These are phyloP conservation scores for Leptocoma aspasia DNA, from an alignment of 2,113 vertebrate species.

Conservation along the genomic window DNA sequence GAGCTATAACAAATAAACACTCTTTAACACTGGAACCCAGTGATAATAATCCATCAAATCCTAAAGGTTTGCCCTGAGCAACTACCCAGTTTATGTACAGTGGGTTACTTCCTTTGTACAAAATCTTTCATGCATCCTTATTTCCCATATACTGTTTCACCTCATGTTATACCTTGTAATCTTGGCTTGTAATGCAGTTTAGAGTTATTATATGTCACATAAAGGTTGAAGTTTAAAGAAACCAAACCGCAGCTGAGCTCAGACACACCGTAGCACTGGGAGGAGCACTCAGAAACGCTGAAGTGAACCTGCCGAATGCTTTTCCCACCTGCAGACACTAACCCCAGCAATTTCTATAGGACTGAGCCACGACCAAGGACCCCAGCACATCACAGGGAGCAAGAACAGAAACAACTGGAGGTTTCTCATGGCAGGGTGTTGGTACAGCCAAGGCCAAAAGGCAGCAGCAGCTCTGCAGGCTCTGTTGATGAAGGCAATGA, in stretches of 20 bases:
- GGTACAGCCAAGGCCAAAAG: background rate
- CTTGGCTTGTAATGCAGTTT: background rate
- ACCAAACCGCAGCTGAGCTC: background rate
- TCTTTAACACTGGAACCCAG: background rate
- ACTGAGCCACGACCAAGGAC: background rate
- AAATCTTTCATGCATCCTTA: constrained; percentile 16
- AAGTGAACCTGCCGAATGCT: background rate
- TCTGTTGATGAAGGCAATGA: accelerated
- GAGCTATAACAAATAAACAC: constrained; percentile 21
- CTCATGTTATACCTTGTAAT: constrained; percentile 5
- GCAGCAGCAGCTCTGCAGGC: background rate
- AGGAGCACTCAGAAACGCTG: background rate
- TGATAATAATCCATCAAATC: constrained; percentile 40
- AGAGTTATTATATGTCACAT: background rate
- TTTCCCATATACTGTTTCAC: constrained; percentile 43
- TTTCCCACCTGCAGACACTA: background rate
- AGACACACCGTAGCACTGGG: accelerated
- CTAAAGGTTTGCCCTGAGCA: constrained; percentile 14
- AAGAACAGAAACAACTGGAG: background rate
- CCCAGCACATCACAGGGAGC: background rate
- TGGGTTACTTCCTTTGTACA: constrained; percentile 23
- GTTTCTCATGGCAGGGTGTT: background rate
- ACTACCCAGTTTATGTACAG: background rate
- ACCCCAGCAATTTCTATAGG: background rate
- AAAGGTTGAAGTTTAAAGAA: constrained; percentile 11